Percentiles rank a stretch among this genome's conserved stretches.
Evolutionary conservation across 2,797 vertebrate species (phyloP).

Genomic region (Paratrypauchen microcephalus): DNA sequence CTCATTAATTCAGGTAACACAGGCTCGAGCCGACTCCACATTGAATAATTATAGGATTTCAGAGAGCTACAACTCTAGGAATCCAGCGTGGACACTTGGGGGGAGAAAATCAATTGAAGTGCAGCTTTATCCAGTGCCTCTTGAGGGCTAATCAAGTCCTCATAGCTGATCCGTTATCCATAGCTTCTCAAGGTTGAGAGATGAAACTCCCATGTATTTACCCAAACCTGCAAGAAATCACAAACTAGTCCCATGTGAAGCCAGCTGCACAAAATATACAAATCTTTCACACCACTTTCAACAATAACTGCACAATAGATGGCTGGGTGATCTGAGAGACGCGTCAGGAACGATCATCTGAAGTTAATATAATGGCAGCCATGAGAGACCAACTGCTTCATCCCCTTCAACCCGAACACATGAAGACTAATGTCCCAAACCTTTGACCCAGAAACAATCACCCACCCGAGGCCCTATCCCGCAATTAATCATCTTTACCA

Average conservation of each 20-base stretch:
- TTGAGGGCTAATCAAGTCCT: conserved; percentile 62
- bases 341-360: conserved; percentile 25
- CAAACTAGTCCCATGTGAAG: conserved; percentile 39
- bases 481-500: conserved; percentile 56
- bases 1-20: conserved; percentile 59
- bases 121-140: conserved; percentile 57
- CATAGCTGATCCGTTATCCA: conserved; percentile 40
- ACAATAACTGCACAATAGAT: conserved; percentile 20
- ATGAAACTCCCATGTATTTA: conserved; percentile 42
- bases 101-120: conserved; percentile 58
- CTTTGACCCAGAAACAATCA: conserved; percentile 64
- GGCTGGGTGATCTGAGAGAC: conserved; percentile 16
- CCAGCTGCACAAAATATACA: conserved; percentile 23
- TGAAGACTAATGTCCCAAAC: conserved; percentile 58
- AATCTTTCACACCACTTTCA: conserved; percentile 15
- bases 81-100: conserved; percentile 39
- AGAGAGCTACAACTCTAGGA: conserved; percentile 56
- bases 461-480: conserved; percentile 47
- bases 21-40: conserved; percentile 31
- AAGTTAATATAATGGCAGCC: conserved; percentile 47
- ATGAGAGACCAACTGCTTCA: conserved; percentile 35
- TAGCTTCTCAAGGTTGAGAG: conserved; percentile 58
- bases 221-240: conserved; percentile 36
- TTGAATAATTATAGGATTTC: conserved; percentile 62
- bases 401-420: conserved; percentile 43